Base-by-base conservation (phyloP, 2,888 invertebrate species). In the Harmothoe impar region DNA sequence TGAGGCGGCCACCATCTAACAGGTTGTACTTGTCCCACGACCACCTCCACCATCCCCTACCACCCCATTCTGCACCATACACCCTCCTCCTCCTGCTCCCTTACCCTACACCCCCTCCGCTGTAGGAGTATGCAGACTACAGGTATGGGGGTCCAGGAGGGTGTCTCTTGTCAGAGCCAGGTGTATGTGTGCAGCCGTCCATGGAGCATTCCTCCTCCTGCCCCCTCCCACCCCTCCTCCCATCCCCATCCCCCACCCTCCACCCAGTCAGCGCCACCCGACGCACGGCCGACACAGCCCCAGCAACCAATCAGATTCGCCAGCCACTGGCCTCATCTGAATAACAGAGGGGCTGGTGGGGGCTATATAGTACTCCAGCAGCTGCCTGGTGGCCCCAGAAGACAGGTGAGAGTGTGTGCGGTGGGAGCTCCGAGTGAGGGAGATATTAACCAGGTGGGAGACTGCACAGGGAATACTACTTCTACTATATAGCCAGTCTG, bases 101-200 rank as follows among this genome's bases (percentile, higher is more conserved):
- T 5, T 62, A 23, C 62, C 62, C 62, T 43, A 62, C 62, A 23
- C 25, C 62, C 23, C 62, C 20, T 62, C 62, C 5, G 1, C 3
- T 43, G 43, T 43, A 43, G 43, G 43, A 43, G 43, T 43, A 43
- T 43, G 43, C 43, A 43, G 43, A 43, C 43, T 43, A 7, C 43
- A 43, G 43, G 43, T 43, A 43, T 43, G 43, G 43, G 43, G 43
- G 43, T 7, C 43, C 43, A 43, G 43, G 43, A 43, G 3, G 43
- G 43, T 10, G 43, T 43, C 43, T 10, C 43, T 43, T 29, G 25
- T 29, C 72, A 15, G 72, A 72, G 72, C 72, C 72, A 72, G 72
- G 72, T 72, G 72, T 72, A 25, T 72, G 31, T 72, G 31, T 72
- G 72, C 72, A 72, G 72, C 72, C 25, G 25, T 29, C 29, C 72